Conservation (phyloP, 2,797 vertebrate genomes). For the Etheostoma nigrum region DNA sequence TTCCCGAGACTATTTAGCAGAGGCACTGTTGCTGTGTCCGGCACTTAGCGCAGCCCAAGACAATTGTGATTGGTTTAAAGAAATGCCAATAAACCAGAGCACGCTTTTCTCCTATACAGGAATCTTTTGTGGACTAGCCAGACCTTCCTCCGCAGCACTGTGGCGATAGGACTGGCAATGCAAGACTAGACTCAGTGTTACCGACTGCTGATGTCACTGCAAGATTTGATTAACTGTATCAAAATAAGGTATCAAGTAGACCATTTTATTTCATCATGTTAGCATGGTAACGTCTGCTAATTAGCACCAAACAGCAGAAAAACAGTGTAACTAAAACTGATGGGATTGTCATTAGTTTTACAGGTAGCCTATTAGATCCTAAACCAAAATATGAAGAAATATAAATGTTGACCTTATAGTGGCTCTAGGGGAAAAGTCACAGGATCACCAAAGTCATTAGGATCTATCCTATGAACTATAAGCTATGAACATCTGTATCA, state of each 20-base stretch:
- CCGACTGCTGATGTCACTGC: background rate
- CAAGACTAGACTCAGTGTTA: background rate
- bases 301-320: no score
- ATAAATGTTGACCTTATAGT: background rate
- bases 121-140: no score
- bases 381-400: background rate
- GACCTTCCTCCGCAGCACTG: no score
- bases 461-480: background rate
- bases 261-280: background rate
- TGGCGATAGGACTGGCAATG: no score
- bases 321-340: background rate
- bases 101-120: no score
- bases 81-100: no score
- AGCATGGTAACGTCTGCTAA: background rate
- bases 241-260: no score
- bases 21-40: no score
- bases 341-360: background rate
- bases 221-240: background rate
- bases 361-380: background rate
- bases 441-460: background rate
- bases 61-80: no score
- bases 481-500: slow-evolving; percentile 2
- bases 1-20: no score
- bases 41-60: no score
- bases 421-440: background rate